Conservation (phyloP, 2,113 vertebrate species). For the Panthera leo region DNA sequence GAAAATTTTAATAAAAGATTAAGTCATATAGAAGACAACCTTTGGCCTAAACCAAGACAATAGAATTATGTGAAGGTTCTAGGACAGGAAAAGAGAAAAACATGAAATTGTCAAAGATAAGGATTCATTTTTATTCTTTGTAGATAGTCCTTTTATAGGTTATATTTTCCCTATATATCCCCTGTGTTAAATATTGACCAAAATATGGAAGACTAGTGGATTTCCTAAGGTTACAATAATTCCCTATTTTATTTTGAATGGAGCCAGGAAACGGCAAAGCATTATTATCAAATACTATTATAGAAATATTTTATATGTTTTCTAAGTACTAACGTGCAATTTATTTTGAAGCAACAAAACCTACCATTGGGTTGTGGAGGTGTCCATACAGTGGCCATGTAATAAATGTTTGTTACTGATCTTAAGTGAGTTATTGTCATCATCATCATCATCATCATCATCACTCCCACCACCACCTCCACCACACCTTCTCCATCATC, state of each 20-base stretch:
- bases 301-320: neutral
- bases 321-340: neutral
- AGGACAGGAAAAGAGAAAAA: conserved; percentile 1
- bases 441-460: accelerated
- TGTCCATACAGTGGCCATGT: too few relatives aligned
- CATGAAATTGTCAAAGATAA: conserved; percentile 6
- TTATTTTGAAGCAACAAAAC: neutral
- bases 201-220: conserved; percentile 6
- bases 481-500: neutral
- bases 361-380: neutral
- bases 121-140: neutral
- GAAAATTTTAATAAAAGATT: neutral
- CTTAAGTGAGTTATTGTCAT: neutral
- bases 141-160: neutral
- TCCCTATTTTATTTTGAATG: neutral
- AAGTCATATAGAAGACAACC: neutral
- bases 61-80: neutral
- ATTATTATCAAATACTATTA: neutral
- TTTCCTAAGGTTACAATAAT: conserved; percentile 15
- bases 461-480: neutral
- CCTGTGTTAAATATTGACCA: neutral
- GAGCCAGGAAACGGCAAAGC: neutral
- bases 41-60: neutral
- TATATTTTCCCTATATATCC: neutral
- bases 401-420: neutral